Evolutionary conservation across 2,797 vertebrate species (phyloP).

Genomic region (Pelochelys cantorii): DNA sequence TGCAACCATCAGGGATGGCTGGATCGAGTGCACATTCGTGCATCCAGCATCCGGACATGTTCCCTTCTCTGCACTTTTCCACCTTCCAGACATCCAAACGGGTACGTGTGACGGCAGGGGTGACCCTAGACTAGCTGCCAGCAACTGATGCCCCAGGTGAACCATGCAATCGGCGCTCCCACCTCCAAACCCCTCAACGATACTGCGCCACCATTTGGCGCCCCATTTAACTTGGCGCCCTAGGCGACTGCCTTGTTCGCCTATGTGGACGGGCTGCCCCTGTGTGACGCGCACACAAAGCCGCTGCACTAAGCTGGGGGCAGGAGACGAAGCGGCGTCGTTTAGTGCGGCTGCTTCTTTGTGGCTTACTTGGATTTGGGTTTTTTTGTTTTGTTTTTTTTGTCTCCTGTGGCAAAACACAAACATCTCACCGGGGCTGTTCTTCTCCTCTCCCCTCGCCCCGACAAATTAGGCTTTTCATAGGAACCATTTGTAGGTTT

Average conservation of each 20-base stretch:
- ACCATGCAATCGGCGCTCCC: no score
- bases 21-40: neutral
- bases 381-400: neutral
- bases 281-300: neutral
- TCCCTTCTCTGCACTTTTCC: rapidly evolving
- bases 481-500: neutral
- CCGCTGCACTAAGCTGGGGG: neutral
- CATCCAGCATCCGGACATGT: neutral
- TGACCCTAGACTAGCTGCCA: no score
- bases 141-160: no score
- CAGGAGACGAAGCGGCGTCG: neutral
- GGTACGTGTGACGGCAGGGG: neutral
- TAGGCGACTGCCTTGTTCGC: no score
- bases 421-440: no score
- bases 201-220: no score
- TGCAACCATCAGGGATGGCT: rapidly evolving
- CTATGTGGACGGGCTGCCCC: no score
- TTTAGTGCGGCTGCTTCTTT: rapidly evolving
- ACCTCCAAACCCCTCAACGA: no score
- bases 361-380: neutral
- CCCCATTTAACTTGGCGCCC: no score
- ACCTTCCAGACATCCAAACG: rapidly evolving
- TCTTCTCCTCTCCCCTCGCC: neutral
- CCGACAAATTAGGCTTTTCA: neutral
- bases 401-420: neutral